Evolutionary conservation across 2,113 vertebrate genomes (phyloP).

Genomic region (Melozone crissalis): DNA sequence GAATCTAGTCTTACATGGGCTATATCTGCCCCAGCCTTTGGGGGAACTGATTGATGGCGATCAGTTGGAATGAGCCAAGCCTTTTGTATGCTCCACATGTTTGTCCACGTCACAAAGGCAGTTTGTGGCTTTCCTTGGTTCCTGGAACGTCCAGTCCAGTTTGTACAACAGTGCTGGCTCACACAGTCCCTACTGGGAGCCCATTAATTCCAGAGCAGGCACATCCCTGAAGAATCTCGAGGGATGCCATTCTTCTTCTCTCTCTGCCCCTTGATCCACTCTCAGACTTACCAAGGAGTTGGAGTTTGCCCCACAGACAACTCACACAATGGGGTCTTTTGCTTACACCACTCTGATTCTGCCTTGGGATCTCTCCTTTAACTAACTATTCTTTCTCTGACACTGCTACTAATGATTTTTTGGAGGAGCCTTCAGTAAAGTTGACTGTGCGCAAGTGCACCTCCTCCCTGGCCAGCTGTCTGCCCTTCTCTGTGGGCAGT

Average conservation of each 20-base stretch:
- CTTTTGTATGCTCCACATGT: background rate
- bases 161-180: slow-evolving; percentile 13
- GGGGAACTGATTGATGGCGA: background rate
- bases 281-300: background rate
- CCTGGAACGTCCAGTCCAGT: slow-evolving; percentile 36
- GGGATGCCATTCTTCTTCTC: background rate
- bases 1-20: background rate
- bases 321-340: background rate
- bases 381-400: background rate
- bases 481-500: background rate
- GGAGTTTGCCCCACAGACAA: background rate
- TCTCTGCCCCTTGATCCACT: slow-evolving; percentile 19
- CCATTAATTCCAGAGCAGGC: background rate
- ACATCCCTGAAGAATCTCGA: rapidly evolving
- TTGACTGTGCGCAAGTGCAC: background rate
- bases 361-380: background rate
- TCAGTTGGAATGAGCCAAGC: background rate
- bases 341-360: background rate
- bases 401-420: background rate
- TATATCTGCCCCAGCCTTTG: background rate
- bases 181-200: background rate
- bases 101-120: background rate
- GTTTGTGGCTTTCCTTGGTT: background rate
- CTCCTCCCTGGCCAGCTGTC: background rate
- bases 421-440: background rate